phyloP scores from a whole-genome alignment of 2,888 invertebrate species.

The Phaonia tiefii region DNA sequence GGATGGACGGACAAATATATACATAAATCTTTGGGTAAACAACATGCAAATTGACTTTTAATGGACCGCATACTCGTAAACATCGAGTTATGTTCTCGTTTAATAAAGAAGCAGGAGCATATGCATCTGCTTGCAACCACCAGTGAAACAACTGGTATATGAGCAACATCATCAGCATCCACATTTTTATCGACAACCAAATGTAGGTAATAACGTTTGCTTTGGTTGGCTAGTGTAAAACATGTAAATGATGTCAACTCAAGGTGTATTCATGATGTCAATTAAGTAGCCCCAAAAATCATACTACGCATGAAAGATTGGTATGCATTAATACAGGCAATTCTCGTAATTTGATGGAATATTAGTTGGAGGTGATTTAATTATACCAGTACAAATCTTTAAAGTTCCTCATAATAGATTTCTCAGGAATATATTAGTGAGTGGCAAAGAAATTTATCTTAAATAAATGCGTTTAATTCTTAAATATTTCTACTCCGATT shows the following conservation, averaged over 20 bases:
- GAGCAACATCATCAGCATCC: neutral
- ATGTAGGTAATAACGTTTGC: conserved; percentile 6
- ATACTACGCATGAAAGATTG: too few relatives aligned
- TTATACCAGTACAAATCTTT: too few relatives aligned
- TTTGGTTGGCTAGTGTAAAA: neutral
- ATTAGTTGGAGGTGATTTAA: too few relatives aligned
- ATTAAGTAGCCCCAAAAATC: conserved; percentile 43
- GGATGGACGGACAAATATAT: conserved; percentile 39
- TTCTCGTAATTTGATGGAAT: too few relatives aligned
- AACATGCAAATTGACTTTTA: conserved; percentile 67
- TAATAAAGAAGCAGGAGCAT: conserved; percentile 44
- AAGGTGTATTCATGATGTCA: conserved; percentile 57
- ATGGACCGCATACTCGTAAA: conserved; percentile 61
- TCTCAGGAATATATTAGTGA: too few relatives aligned
- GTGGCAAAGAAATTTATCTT: too few relatives aligned
- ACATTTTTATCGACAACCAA: neutral
- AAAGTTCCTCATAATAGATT: too few relatives aligned
- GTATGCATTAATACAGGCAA: too few relatives aligned
- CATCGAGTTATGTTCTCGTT: conserved; percentile 56
- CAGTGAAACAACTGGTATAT: neutral
- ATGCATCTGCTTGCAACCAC: conserved; percentile 39
- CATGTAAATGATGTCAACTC: conserved; percentile 33
- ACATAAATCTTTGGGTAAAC: conserved; percentile 63
- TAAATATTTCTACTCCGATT: too few relatives aligned
- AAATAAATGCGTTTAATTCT: too few relatives aligned